phyloP scores from a whole-genome alignment of 2,113 vertebrate genomes.

The Melanostigma gelatinosum region DNA sequence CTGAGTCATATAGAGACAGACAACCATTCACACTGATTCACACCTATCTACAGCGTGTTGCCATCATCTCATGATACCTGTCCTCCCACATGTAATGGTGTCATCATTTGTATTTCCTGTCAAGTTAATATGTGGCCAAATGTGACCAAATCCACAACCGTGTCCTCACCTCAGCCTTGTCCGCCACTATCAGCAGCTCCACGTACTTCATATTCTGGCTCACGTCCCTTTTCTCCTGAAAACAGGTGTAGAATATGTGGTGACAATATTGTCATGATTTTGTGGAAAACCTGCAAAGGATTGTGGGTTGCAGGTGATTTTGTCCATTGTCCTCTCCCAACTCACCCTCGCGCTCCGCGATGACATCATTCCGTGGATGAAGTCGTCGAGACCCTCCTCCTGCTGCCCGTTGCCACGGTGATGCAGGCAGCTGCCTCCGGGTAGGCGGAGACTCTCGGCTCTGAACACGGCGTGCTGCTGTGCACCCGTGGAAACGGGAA shows the following conservation, averaged over 20 bases:
- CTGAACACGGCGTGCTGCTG: constrained; percentile 88
- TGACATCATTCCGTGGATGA: constrained; percentile 80
- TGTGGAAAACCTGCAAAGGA: not conserved
- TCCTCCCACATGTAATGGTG: not conserved
- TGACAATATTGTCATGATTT: not conserved
- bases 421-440: constrained; percentile 84
- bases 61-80: not conserved
- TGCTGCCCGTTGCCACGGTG: constrained; percentile 52
- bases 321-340: not conserved
- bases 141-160: rapidly evolving
- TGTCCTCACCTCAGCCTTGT: constrained; percentile 92
- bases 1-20: not conserved
- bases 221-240: constrained; percentile 89
- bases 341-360: constrained; percentile 81
- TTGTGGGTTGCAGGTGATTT: not conserved
- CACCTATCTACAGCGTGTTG: not conserved
- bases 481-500: constrained; percentile 67
- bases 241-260: not conserved
- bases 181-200: constrained; percentile 94
- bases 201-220: constrained; percentile 90
- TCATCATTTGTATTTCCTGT: not conserved
- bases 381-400: constrained; percentile 67
- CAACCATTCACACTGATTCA: not conserved
- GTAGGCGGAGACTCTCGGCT: constrained; percentile 84
- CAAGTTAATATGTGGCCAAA: not conserved